phyloP scores from a whole-genome alignment of 2,113 vertebrate species.

The Myanophis thanlyinensis region DNA sequence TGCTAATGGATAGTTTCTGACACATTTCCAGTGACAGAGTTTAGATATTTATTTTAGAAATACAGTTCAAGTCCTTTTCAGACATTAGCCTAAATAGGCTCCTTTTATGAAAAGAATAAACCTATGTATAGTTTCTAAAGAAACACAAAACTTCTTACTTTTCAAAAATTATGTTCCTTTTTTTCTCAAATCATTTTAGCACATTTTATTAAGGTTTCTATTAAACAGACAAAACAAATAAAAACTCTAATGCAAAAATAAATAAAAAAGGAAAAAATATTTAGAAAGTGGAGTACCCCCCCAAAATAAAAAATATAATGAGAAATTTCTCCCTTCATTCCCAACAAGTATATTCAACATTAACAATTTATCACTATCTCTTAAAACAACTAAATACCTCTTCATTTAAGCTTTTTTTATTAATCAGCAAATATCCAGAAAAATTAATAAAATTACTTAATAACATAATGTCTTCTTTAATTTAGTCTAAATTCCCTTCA shows the following conservation, averaged over 20 bases:
- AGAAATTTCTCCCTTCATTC: no score
- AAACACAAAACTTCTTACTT: neutral
- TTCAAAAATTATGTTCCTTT: neutral
- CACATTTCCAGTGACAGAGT: neutral
- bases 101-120: neutral
- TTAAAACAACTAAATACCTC: neutral
- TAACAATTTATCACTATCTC: no score
- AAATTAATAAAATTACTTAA: neutral
- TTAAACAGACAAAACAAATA: neutral
- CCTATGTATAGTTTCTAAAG: neutral
- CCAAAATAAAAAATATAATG: neutral
- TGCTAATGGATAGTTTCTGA: neutral
- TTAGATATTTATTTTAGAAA: neutral
- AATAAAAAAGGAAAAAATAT: neutral
- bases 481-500: neutral
- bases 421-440: neutral
- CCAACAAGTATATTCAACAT: no score
- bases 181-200: neutral
- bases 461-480: neutral
- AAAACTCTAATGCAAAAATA: neutral
- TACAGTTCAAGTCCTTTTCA: neutral
- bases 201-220: neutral
- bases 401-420: neutral
- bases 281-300: neutral
- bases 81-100: neutral